Evolutionary conservation across 2,888 invertebrate species (phyloP).

Genomic region (Hydrotaea cyrtoneurina): DNA sequence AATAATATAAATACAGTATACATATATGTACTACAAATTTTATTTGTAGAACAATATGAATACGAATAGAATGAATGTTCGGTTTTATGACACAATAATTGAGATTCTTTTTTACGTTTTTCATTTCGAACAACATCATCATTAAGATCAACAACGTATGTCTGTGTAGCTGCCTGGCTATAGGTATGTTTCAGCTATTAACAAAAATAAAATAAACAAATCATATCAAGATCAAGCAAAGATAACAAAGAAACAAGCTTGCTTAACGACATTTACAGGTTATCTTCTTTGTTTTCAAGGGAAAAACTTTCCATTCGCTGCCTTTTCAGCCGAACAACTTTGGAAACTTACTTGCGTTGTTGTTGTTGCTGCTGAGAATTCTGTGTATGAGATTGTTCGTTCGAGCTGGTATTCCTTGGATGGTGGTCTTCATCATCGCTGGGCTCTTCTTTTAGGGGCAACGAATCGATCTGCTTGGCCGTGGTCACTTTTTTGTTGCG

Average conservation of each 20-base stretch:
- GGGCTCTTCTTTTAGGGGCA: constrained; percentile 84
- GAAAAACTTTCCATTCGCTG: neutral
- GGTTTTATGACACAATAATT: constrained; percentile 24
- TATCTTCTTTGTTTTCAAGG: neutral
- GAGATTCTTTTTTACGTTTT: constrained; percentile 7
- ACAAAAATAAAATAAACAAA: constrained; percentile 10
- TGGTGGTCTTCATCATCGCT: constrained; percentile 83
- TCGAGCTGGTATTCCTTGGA: constrained; percentile 7
- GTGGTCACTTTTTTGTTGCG: constrained; percentile 82
- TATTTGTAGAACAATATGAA: neutral
- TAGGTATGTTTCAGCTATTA: constrained; percentile 12
- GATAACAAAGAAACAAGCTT: neutral
- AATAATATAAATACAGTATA: too few relatives aligned
- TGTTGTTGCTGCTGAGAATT: constrained; percentile 50
- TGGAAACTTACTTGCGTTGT: constrained; percentile 64
- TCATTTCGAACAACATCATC: neutral
- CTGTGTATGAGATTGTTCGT: constrained; percentile 51
- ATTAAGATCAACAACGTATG: neutral
- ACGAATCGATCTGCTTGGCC: constrained; percentile 82
- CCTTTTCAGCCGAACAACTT: neutral
- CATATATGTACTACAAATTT: neutral
- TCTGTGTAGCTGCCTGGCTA: too few relatives aligned
- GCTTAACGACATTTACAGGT: constrained; percentile 3
- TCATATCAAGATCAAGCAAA: neutral
- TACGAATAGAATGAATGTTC: constrained; percentile 16